phyloP scores from a whole-genome alignment of 2,113 vertebrate genomes.

The Clarias gariepinus region DNA sequence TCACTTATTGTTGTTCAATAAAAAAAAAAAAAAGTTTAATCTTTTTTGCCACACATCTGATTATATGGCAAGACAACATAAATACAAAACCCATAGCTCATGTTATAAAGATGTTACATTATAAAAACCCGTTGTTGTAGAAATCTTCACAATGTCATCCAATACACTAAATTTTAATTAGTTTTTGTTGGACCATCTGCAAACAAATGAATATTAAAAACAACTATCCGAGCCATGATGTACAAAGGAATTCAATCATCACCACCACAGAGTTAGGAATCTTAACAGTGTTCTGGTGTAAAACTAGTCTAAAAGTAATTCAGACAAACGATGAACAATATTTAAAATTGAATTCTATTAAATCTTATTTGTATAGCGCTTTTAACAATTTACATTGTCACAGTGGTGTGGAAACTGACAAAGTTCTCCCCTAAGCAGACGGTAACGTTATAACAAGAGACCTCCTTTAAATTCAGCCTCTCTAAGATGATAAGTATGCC shows the following conservation, averaged over 20 bases:
- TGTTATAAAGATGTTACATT: too few species aligned
- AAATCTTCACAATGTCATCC: not conserved
- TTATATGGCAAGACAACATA: too few species aligned
- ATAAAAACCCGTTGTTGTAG: not conserved
- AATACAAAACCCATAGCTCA: too few species aligned
- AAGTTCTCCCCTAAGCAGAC: not conserved
- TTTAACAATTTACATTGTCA: too few species aligned
- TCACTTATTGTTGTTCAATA: too few species aligned
- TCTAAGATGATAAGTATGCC: not conserved
- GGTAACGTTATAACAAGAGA: not conserved
- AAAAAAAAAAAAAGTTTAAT: too few species aligned
- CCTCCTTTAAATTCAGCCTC: not conserved
- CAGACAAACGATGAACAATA: not conserved
- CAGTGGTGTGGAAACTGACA: not conserved
- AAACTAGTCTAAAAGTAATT: not conserved
- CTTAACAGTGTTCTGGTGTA: not conserved
- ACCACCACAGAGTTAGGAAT: not conserved
- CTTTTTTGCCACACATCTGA: too few species aligned
- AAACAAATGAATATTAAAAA: not conserved
- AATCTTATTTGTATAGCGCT: too few species aligned
- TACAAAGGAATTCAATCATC: not conserved
- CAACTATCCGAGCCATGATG: not conserved
- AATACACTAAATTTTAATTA: not conserved
- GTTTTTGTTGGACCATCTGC: not conserved
- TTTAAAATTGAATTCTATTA: too few species aligned